phyloP scores from a whole-genome alignment of 2,888 invertebrate genomes.

The Cryptus viduatorius region DNA sequence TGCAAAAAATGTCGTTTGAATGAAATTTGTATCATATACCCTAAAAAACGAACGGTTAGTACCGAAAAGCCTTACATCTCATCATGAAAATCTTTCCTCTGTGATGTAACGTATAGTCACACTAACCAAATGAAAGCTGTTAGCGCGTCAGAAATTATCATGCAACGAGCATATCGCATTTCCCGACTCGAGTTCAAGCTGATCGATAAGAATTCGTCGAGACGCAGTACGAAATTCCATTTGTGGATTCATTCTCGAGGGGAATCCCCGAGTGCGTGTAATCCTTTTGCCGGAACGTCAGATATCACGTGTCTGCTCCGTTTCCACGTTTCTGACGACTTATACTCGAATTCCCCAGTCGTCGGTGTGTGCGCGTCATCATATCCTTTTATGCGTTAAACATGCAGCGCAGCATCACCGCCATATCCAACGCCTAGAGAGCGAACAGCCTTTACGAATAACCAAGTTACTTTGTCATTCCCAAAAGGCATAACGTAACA shows the following conservation, averaged over 20 bases:
- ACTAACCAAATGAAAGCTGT: neutral
- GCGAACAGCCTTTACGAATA: constrained; percentile 24
- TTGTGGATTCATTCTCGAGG: neutral
- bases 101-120: too few species aligned
- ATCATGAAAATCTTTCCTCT: too few species aligned
- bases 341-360: neutral
- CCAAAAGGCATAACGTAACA: constrained; percentile 35
- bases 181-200: neutral
- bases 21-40: too few species aligned
- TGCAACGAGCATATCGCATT: neutral
- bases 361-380: neutral
- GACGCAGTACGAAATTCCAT: neutral
- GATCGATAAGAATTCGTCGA: neutral
- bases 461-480: constrained; percentile 62
- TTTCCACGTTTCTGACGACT: neutral
- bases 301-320: neutral
- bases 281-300: neutral
- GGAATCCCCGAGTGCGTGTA: neutral
- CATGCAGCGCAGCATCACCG: neutral
- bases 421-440: neutral
- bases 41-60: too few species aligned
- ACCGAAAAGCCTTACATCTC: too few species aligned
- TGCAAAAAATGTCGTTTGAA: too few species aligned
- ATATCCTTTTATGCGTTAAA: neutral
- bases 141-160: neutral